Conservation (phyloP, 2,113 vertebrate species). For the Salminus brasiliensis region DNA sequence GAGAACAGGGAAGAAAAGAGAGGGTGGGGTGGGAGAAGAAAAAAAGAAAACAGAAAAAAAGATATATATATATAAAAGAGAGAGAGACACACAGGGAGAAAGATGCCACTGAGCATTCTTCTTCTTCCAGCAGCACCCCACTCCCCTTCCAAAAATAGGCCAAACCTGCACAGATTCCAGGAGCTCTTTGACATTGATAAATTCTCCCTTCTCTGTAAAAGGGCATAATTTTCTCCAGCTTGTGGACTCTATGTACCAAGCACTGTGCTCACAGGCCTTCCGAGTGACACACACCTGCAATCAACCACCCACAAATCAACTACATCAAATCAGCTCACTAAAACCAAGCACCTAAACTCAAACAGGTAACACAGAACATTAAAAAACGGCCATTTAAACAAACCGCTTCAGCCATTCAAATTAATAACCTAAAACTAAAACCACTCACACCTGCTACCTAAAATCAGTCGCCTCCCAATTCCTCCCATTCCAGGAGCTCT, state of each 20-base stretch:
- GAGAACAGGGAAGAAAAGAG: no score
- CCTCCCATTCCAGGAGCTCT: no score
- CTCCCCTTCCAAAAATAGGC: slow-evolving; percentile 49
- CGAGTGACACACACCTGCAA: slow-evolving; percentile 9
- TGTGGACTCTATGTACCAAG: slow-evolving; percentile 25
- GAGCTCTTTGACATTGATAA: slow-evolving; percentile 56
- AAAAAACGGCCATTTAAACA: no score
- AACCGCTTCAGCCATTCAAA: no score
- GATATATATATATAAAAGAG: no score
- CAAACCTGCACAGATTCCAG: slow-evolving; percentile 50
- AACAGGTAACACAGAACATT: no score
- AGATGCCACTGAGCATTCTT: slow-evolving; percentile 44
- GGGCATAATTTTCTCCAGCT: slow-evolving; percentile 40
- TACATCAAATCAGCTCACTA: neutral
- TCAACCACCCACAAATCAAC: slow-evolving; percentile 15
- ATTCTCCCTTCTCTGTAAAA: slow-evolving; percentile 52
- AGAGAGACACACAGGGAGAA: slow-evolving; percentile 21
- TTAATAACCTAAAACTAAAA: no score
- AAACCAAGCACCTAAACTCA: no score
- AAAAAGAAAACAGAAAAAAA: no score
- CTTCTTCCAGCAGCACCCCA: slow-evolving; percentile 43
- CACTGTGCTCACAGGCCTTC: neutral
- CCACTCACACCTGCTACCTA: no score
- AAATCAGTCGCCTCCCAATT: no score
- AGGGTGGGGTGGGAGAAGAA: no score